These are phyloP conservation scores for Semotilus atromaculatus DNA, from an alignment of 2,797 vertebrate genomes.

Conservation along the genomic window DNA sequence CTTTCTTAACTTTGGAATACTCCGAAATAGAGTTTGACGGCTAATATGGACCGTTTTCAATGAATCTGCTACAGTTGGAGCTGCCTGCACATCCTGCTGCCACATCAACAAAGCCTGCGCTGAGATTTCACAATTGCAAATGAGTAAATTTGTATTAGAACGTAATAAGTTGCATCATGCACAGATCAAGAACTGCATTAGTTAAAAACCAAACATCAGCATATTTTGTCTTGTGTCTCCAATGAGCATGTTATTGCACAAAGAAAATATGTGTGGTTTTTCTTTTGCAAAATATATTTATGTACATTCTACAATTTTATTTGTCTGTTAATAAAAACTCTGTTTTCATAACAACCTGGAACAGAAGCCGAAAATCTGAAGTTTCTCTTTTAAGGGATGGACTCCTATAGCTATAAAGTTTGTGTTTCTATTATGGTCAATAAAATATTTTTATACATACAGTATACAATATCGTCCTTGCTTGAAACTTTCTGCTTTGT, in stretches of 20 bases:
- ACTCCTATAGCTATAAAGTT: neutral
- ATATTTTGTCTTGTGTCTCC: conserved; percentile 6
- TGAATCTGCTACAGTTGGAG: neutral
- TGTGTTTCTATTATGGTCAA: conserved; percentile 20
- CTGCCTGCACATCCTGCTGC: neutral
- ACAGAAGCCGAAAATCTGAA: neutral
- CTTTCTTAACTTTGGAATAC: neutral
- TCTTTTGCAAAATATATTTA: neutral
- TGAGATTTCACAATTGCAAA: neutral
- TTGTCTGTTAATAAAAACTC: neutral
- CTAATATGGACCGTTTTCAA: neutral
- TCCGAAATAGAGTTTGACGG: neutral
- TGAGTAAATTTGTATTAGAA: neutral
- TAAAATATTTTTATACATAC: conserved; percentile 44
- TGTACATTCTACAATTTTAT: neutral
- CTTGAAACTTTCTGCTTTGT: neutral
- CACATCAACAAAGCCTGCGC: neutral
- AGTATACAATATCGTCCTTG: neutral
- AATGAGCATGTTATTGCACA: neutral
- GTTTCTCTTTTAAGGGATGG: neutral
- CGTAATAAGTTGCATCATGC: neutral
- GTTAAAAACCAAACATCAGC: neutral
- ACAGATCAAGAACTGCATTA: neutral
- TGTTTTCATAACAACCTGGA: neutral
- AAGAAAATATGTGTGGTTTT: neutral